Evolutionary conservation across 2,888 invertebrate genomes (phyloP), one percentile per base, ranked within the genome.

Genomic region (Ormyrus labotus): DNA sequence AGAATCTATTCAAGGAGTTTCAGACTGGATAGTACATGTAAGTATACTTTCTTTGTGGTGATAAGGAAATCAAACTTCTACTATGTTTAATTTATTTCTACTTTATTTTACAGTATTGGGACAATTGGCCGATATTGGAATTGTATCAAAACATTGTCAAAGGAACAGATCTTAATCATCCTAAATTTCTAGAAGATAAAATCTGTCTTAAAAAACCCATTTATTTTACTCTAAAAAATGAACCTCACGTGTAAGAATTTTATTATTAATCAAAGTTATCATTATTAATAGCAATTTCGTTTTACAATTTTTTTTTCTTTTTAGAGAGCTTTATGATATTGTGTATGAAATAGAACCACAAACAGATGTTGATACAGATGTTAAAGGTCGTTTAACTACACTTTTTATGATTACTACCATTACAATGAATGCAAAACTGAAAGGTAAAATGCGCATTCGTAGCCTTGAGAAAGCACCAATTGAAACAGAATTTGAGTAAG

Each of bases 371-470:
- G 13, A 34, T n/a, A n/a, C 55, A 19, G 0, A 10, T 8, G 6
- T 64, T 48, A 55, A 8, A 19, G 73, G 73, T 47, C 47, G 47
- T 13, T 64, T 73, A 57, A 73, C 55, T 13, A 73, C 73, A 47
- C 61, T 73, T 53, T n/a, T 64, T 5, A 64, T 73, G 64, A 13
- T 13, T 5, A 6, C 48, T 11, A 51, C 11, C 10, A 19, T 73
- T 64, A 13, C 6, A 6, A 8, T 73, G 13, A 65, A 65, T 4
- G 34, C 13, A 48, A 65, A 19, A 48, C 8, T 73, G 6, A 57
- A 48, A 13, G 73, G 73, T 5, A 65, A 64, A 65, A 73, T 73
- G 10, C 19, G 64, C 7, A 65, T 73, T 34, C 19, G 19, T 19
- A 19, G 19, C 19, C 19, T 19, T 19, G 1, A 0, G 19, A 19